A percentile compares a stretch with the other conserved stretches of the same genome.
These are phyloP conservation scores for Pollenia amentaria DNA, from an alignment of 2,888 invertebrate genomes.

Conservation along the genomic window DNA sequence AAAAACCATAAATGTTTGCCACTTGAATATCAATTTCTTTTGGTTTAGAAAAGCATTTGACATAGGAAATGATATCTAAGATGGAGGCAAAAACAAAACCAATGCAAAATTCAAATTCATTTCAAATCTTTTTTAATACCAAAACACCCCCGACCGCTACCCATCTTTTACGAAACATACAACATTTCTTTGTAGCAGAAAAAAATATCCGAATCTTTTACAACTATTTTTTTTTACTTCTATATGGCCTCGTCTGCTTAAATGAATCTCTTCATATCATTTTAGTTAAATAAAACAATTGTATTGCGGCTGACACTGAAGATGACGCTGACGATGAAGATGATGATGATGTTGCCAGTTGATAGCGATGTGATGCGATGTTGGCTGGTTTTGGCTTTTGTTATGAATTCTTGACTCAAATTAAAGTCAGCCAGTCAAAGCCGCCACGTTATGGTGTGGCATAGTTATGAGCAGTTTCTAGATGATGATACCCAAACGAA, in stretches of 20 bases:
- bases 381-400: slow-evolving; percentile 1
- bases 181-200: slow-evolving; percentile 2
- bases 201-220: slow-evolving; percentile 4
- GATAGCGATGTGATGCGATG: slow-evolving; percentile 18
- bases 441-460: slow-evolving; percentile 46
- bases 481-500: slow-evolving; percentile 10
- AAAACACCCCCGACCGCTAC: background rate
- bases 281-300: slow-evolving; percentile 39
- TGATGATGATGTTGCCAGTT: slow-evolving; percentile 28
- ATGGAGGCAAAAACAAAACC: background rate
- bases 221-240: slow-evolving; percentile 23
- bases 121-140: background rate
- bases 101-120: slow-evolving; percentile 28
- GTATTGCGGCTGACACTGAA: slow-evolving; percentile 54
- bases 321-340: slow-evolving; percentile 21
- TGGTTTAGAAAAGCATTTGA: background rate
- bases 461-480: slow-evolving; percentile 42
- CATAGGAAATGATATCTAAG: slow-evolving; percentile 31
- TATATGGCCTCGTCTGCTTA: slow-evolving; percentile 38
- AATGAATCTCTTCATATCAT: slow-evolving; percentile 64
- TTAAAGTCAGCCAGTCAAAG: slow-evolving; percentile 3
- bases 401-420: slow-evolving; percentile 40
- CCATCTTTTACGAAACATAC: slow-evolving; percentile 6
- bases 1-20: slow-evolving; percentile 51
- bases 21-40: slow-evolving; percentile 61